Evolutionary conservation across 2,888 invertebrate species (phyloP), one percentile per base, ranked within the genome.

Genomic region (Ornithoptera alexandrae): DNA sequence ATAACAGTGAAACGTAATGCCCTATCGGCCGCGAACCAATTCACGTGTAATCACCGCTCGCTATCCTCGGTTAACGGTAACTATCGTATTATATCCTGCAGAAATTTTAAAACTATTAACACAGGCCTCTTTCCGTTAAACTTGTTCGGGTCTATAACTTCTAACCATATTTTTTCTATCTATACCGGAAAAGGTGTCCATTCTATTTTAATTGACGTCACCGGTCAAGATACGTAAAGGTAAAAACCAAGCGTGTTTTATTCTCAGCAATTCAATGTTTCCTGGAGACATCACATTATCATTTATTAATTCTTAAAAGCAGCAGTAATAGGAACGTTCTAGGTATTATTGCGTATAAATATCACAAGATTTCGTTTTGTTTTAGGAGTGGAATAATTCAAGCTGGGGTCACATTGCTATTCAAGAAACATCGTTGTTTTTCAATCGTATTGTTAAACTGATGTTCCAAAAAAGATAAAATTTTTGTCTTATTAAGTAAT

Each of bases 61-160:
- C 84, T 80, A 84, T 81, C 85, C 83, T 83, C 83, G 82, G 79
- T 73, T 90, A 90, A 90, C 90, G 90, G 90, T 89, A 88, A 69
- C 73, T 89, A 88, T 69, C 73, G 78, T 79, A 81, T 81, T 78
- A 80, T 78, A 85, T 79, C 82, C 84, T 83, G 50, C 50, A 50
- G 5, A 50, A 18, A 18, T 50, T 83, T 77, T 78, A 76, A 78
- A 74, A 76, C 83, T 83, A 84, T 81, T 81, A 81, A 12, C 20
- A 83, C 81, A 79, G 79, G 83, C 83, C 81, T 79, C 86, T 84
- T 87, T 83, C 76, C 8, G 81, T 82, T 81, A 75, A 87, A 86
- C 86, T 83, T 77, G 87, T 85, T 79, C 63, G 65, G 73, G 72
- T 71, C 65, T 69, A 3, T 59, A 59, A 50, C 12, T 18, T 50